Conservation (phyloP, 1,140 invertebrate genomes). For the Thaumetopoea pityocampa region DNA sequence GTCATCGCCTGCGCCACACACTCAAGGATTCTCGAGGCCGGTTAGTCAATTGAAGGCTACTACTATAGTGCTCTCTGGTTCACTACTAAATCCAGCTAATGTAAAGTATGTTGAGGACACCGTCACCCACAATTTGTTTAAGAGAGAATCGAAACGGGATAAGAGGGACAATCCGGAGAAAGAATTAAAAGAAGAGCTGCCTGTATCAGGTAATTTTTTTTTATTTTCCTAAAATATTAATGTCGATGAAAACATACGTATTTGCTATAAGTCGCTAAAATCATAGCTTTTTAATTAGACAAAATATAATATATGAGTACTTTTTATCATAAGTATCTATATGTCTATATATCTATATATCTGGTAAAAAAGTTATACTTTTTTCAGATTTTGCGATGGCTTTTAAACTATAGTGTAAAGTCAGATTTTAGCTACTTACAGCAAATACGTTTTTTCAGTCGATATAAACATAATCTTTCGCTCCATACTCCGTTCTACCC, state of each 20-base stretch:
- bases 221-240: background rate
- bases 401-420: too few relatives aligned
- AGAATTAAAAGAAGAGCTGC: constrained; percentile 41
- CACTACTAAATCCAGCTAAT: constrained; percentile 72
- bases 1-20: constrained; percentile 20
- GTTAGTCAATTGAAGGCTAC: constrained; percentile 46
- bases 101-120: constrained; percentile 78
- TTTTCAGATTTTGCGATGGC: too few relatives aligned
- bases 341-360: too few relatives aligned
- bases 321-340: too few relatives aligned
- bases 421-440: too few relatives aligned
- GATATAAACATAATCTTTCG: too few relatives aligned
- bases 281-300: too few relatives aligned
- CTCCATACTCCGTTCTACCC: too few relatives aligned
- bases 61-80: constrained; percentile 55
- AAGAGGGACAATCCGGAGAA: constrained; percentile 74
- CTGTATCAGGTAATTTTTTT: constrained; percentile 24
- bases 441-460: too few relatives aligned
- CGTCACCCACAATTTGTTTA: constrained; percentile 73
- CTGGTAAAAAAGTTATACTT: too few relatives aligned
- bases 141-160: constrained; percentile 69
- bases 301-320: too few relatives aligned
- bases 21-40: constrained; percentile 28
- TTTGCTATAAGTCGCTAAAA: too few relatives aligned
- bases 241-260: background rate